Base-by-base conservation (phyloP, 2,888 invertebrate genomes). In the Cenopis cana region DNA sequence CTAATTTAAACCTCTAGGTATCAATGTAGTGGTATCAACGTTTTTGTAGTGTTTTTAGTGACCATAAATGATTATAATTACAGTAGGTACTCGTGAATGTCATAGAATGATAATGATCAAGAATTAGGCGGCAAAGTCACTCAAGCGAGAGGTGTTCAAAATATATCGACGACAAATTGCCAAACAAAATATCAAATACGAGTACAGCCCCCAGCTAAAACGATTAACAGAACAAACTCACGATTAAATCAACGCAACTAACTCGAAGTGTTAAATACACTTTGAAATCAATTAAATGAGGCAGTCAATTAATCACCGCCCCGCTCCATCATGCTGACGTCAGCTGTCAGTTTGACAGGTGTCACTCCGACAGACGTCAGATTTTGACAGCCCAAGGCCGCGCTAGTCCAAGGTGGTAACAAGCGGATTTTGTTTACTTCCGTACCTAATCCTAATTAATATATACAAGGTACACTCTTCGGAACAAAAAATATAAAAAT, bases 351-450 rank as follows among this genome's bases (percentile, higher is more conserved):
- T 76, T 76, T 87, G 87, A 85, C 86, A 86, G 62, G 74, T 81
- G 89, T 87, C 88, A 83, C 73, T 76, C 76, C 87, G 87, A 85
- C 86, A 86, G 78, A 80, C 85, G 89, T 85, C 87, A 86, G 17
- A 62, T 72, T 78, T 75, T 87, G 87, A 88, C 88, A 85, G 81
- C 76, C 81, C 86, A 85, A 89, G 86, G 90, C 78, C 79, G 76
- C 73, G 73, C 60, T 69, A 65, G 82, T 80, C 82, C 78, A 81
- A 81, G 83, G 84, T 77, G 80, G 77, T 65, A 55, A 64, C 36
- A 67, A 55, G 60, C 56, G 66, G 71, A 61, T 71, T 60, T 66
- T 49, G 20, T 59, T 46, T 14, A 66, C 71, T 71, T 71, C 71
- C 71, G 65, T 14, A 46, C 8, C 12, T 24, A 57, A 55, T 66